phyloP scores from a whole-genome alignment of 2,888 invertebrate genomes.

The Colostygia pectinataria region DNA sequence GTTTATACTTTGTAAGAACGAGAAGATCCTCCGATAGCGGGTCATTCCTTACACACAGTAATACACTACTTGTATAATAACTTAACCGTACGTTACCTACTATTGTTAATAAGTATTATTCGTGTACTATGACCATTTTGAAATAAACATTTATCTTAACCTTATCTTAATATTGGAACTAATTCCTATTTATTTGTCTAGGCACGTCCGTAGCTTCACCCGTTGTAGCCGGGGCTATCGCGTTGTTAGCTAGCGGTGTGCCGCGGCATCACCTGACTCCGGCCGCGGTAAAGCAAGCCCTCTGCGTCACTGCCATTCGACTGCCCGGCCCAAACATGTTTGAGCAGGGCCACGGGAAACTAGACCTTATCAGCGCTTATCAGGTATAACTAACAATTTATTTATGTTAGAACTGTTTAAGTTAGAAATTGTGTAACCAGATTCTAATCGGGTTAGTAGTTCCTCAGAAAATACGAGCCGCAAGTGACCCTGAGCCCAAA shows the following conservation, averaged over 20 bases:
- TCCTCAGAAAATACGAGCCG: conserved; percentile 82
- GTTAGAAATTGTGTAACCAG: background rate
- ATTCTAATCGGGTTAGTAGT: conserved; percentile 47
- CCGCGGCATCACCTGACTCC: conserved; percentile 90
- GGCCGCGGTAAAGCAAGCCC: conserved; percentile 96
- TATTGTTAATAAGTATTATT: no score
- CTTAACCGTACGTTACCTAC: no score
- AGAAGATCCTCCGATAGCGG: no score
- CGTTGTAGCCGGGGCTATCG: conserved; percentile 97
- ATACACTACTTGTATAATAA: no score
- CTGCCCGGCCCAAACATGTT: conserved; percentile 96
- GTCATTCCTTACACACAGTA: no score
- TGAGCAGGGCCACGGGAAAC: conserved; percentile 97
- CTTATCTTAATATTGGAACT: no score
- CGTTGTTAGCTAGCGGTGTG: conserved; percentile 92
- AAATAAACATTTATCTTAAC: no score
- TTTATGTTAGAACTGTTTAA: no score
- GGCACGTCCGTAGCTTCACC: conserved; percentile 99
- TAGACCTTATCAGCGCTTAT: conserved; percentile 95
- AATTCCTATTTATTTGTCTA: conserved; percentile 36
- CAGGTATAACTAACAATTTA: no score
- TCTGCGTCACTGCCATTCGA: conserved; percentile 94
- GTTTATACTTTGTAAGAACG: no score
- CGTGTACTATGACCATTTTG: no score
- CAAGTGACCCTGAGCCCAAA: conserved; percentile 87